Conservation (phyloP, 2,888 invertebrate genomes). For the Stomorhina lunata region DNA sequence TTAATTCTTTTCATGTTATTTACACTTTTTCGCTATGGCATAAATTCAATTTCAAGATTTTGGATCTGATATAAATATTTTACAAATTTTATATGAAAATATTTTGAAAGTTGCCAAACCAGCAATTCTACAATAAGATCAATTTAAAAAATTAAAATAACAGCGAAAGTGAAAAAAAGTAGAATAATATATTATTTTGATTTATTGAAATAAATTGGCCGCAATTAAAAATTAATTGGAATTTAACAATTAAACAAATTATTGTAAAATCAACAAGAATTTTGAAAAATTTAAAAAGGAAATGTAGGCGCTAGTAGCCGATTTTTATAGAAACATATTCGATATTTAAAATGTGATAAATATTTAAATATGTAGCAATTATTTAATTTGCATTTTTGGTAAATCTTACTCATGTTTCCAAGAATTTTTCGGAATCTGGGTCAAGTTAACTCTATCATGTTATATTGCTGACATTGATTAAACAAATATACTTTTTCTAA, state of each 20-base stretch:
- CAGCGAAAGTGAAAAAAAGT: constrained; percentile 49
- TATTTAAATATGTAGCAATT: no score
- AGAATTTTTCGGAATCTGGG: constrained; percentile 7
- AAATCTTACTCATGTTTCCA: background rate
- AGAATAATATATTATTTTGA: constrained; percentile 24
- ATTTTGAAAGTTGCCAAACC: constrained; percentile 57
- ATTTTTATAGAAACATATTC: no score
- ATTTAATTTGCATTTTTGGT: no score
- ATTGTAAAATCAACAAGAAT: no score
- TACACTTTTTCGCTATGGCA: background rate
- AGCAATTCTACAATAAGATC: constrained; percentile 19
- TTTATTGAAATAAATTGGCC: constrained; percentile 20
- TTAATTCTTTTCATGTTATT: background rate
- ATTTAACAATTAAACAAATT: constrained; percentile 32
- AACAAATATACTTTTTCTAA: background rate
- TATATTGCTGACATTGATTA: constrained; percentile 13
- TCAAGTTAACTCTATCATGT: constrained; percentile 29
- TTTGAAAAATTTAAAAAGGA: no score
- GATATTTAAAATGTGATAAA: no score
- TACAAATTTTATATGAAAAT: constrained; percentile 5
- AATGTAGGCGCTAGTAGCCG: no score
- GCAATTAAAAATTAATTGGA: constrained; percentile 26
- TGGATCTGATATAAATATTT: background rate
- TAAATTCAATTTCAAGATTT: background rate
- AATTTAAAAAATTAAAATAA: background rate